Evolutionary conservation across 1,140 invertebrate genomes (phyloP).

Genomic region (Rhopalosiphum maidis): DNA sequence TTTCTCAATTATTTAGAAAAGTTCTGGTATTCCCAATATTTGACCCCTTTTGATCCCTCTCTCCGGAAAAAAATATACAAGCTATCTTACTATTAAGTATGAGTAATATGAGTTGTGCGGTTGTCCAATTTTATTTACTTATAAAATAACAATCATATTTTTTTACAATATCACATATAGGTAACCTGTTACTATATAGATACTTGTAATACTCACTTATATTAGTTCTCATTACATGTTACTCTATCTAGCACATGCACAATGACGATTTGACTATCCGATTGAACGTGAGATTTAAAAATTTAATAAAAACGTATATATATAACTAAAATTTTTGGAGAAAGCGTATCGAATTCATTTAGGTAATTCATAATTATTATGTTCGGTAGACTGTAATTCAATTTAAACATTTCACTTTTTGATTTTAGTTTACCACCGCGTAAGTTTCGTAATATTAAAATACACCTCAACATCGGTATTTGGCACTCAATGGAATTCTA

Average conservation of each 20-base stretch:
- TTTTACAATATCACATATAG: background rate
- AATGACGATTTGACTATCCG: background rate
- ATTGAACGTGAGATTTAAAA: background rate
- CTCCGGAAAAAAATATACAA: background rate
- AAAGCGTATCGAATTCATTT: background rate
- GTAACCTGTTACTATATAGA: background rate
- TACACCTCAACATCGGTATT: background rate
- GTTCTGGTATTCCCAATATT: background rate
- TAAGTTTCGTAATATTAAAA: background rate
- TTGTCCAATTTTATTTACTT: background rate
- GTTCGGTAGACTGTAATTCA: background rate
- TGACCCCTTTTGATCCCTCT: background rate
- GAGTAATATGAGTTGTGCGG: background rate
- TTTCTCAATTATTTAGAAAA: too few relatives aligned
- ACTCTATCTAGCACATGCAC: background rate
- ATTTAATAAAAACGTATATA: background rate
- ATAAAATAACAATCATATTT: background rate
- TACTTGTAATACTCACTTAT: background rate
- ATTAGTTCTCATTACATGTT: background rate
- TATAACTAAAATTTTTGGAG: background rate
- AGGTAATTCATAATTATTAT: background rate
- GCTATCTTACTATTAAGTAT: background rate
- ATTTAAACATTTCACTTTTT: conserved; percentile 3
- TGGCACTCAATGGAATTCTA: background rate
- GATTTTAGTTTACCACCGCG: background rate